Evolutionary conservation across 2,797 vertebrate species (phyloP).

Genomic region (Hippocampus kuda): DNA sequence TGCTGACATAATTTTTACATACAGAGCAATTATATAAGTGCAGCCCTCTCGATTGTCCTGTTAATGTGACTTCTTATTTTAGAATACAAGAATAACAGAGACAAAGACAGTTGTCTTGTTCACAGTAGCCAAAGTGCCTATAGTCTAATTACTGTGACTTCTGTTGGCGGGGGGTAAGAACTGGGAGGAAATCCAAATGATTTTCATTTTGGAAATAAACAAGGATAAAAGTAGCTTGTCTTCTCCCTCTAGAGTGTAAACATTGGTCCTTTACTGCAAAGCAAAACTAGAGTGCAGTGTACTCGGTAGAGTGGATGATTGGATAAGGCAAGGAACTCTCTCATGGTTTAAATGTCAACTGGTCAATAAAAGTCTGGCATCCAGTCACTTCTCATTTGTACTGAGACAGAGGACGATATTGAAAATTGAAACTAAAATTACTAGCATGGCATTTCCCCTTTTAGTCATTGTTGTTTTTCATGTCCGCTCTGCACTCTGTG

Average conservation of each 20-base stretch:
- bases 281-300: background rate
- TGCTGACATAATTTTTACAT: too few relatives aligned
- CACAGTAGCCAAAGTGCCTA: background rate
- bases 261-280: slow-evolving; percentile 12
- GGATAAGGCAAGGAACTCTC: slow-evolving; percentile 47
- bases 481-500: slow-evolving; percentile 13
- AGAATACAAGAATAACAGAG: background rate
- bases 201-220: background rate
- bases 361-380: slow-evolving; percentile 60
- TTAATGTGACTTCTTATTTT: too few relatives aligned
- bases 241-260: background rate
- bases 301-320: slow-evolving; percentile 47
- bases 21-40: too few relatives aligned
- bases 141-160: background rate
- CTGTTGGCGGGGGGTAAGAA: background rate
- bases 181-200: background rate
- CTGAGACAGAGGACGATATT: slow-evolving; percentile 54
- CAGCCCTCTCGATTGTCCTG: too few relatives aligned
- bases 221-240: background rate
- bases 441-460: slow-evolving; percentile 56
- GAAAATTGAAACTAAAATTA: slow-evolving; percentile 55
- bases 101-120: background rate
- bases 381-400: slow-evolving; percentile 60
- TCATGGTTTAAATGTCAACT: slow-evolving; percentile 64
- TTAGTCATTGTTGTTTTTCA: slow-evolving; percentile 34